Conservation (phyloP, 2,888 invertebrate species). For the Melanargia galathea region DNA sequence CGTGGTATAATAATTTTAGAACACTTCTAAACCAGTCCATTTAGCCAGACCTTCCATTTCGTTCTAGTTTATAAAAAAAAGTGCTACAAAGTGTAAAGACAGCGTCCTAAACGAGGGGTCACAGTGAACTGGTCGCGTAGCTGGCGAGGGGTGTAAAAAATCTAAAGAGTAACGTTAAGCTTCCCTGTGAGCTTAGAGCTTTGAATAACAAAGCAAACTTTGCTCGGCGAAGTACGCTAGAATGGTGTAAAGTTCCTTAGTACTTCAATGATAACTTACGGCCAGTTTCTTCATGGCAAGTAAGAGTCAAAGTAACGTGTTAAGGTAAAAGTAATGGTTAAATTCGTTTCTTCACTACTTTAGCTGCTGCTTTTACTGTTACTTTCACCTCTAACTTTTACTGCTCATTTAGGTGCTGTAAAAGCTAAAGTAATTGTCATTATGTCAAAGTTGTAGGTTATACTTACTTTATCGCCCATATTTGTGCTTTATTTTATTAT, state of each 20-base stretch:
- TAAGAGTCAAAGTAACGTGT: too few species aligned
- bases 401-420: too few species aligned
- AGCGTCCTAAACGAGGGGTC: conserved; percentile 1
- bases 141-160: conserved; percentile 10
- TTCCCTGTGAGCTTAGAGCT: conserved; percentile 30
- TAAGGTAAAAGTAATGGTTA: too few species aligned
- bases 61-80: conserved; percentile 1
- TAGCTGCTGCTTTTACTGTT: too few species aligned
- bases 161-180: conserved; percentile 25
- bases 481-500: too few species aligned
- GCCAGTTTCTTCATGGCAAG: too few species aligned
- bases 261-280: conserved; percentile 19
- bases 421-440: too few species aligned
- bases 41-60: conserved; percentile 35
- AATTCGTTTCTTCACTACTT: too few species aligned
- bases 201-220: conserved; percentile 33
- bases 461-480: too few species aligned
- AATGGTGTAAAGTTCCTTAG: conserved; percentile 18
- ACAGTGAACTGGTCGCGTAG: conserved; percentile 26
- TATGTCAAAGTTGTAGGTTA: too few species aligned
- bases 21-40: conserved; percentile 49
- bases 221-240: conserved; percentile 21
- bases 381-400: too few species aligned
- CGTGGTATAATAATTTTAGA: conserved; percentile 57
- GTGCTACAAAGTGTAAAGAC: neutral